A percentile compares a stretch with the other conserved stretches of the same genome.
Evolutionary conservation across 2,113 vertebrate genomes (phyloP).

Genomic region (Poecile atricapillus): DNA sequence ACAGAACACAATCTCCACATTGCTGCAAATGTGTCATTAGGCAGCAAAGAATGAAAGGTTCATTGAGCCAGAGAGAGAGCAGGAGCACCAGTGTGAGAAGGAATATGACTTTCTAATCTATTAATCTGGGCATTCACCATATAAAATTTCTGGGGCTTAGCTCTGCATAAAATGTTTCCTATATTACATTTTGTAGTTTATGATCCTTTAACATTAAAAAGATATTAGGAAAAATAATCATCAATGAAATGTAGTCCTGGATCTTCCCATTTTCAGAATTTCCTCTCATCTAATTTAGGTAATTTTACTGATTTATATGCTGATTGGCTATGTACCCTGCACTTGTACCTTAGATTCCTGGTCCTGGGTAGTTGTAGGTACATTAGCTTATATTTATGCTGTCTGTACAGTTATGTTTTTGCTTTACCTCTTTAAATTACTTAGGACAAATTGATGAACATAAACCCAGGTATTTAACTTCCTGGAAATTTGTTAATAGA

Average conservation of each 20-base stretch:
- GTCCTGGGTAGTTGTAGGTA: not conserved
- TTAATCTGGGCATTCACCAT: not conserved
- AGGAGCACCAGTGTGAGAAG: not conserved
- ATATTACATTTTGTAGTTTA: not conserved
- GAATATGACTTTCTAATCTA: not conserved
- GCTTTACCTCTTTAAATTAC: not conserved
- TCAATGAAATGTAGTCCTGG: not conserved
- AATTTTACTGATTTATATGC: not conserved
- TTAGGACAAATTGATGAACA: not conserved
- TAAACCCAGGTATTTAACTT: not conserved
- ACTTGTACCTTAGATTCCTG: not conserved
- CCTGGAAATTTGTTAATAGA: not conserved
- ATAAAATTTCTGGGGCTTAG: not conserved
- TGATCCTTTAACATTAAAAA: not conserved
- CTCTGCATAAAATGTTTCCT: not conserved
- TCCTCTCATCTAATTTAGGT: not conserved
- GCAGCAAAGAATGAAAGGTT: not conserved
- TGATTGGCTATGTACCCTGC: not conserved
- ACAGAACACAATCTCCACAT: not conserved
- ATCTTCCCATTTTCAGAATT: not conserved
- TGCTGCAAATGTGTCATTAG: not conserved
- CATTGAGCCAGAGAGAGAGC: not conserved
- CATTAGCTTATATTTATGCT: not conserved
- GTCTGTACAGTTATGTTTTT: not conserved
- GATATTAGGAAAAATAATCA: not conserved